Evolutionary conservation across 2,888 invertebrate species (phyloP).

Genomic region (Emmelina monodactyla): DNA sequence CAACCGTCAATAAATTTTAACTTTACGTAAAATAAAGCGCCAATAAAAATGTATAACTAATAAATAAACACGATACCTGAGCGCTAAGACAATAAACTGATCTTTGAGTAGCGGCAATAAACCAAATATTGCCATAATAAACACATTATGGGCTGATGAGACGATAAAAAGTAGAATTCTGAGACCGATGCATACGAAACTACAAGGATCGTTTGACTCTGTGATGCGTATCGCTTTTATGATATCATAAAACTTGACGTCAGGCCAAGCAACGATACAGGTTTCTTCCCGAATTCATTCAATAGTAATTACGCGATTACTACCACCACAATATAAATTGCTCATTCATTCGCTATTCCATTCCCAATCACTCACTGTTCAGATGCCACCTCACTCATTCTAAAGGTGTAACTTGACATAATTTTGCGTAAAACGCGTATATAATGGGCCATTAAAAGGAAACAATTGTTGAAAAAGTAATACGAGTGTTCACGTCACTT

Average conservation of each 20-base stretch:
- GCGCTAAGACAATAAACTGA: constrained; percentile 61
- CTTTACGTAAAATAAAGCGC: constrained; percentile 64
- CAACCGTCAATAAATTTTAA: constrained; percentile 64
- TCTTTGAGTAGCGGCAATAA: constrained; percentile 59
- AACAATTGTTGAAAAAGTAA: constrained; percentile 67
- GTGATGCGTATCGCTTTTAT: constrained; percentile 58
- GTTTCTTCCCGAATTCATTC: constrained; percentile 54
- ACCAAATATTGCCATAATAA: constrained; percentile 65
- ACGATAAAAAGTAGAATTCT: constrained; percentile 38
- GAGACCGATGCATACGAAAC: constrained; percentile 26
- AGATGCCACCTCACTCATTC: constrained; percentile 58
- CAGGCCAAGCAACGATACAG: constrained; percentile 51
- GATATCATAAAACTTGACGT: constrained; percentile 54
- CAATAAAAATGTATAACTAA: constrained; percentile 67
- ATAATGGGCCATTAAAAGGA: constrained; percentile 65
- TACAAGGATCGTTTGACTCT: constrained; percentile 23
- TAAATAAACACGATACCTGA: constrained; percentile 67
- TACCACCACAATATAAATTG: constrained; percentile 55
- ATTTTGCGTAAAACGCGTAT: constrained; percentile 64
- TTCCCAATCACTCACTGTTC: constrained; percentile 56
- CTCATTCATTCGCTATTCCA: constrained; percentile 56
- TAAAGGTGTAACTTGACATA: constrained; percentile 64
- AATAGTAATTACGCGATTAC: constrained; percentile 55
- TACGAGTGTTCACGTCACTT: constrained; percentile 61
- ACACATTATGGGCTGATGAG: constrained; percentile 61